Conservation (phyloP, 2,797 vertebrate genomes). For the Distichodus sexfasciatus region DNA sequence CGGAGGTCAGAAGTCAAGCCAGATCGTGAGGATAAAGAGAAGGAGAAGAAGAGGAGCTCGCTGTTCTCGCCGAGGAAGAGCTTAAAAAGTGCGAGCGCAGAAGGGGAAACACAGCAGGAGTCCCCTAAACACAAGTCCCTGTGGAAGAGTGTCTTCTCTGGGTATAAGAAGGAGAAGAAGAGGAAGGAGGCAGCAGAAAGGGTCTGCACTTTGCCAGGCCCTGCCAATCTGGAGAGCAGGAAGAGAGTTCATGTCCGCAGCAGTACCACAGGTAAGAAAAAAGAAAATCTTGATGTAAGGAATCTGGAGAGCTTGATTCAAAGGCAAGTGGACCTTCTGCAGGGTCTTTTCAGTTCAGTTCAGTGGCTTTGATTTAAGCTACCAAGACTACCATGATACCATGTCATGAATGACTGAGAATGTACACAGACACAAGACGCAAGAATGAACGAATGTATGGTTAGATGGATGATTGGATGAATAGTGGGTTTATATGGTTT, state of each 20-base stretch:
- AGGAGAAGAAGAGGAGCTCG: conserved; percentile 79
- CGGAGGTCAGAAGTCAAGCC: conserved; percentile 69
- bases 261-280: conserved; percentile 74
- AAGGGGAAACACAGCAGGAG: conserved; percentile 63
- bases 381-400: too few relatives aligned
- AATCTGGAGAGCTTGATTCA: too few relatives aligned
- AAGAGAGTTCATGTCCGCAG: conserved; percentile 60
- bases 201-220: conserved; percentile 73
- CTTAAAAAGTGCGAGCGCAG: conserved; percentile 46
- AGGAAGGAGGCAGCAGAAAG: conserved; percentile 73
- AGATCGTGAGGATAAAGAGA: conserved; percentile 58
- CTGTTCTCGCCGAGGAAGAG: conserved; percentile 83
- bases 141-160: conserved; percentile 84
- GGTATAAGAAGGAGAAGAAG: conserved; percentile 83
- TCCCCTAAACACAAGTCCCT: conserved; percentile 76
- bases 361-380: too few relatives aligned
- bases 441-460: too few relatives aligned
- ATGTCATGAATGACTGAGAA: too few relatives aligned
- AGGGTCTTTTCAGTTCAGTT: too few relatives aligned
- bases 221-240: conserved; percentile 66
- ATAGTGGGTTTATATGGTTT: too few relatives aligned
- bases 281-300: too few relatives aligned
- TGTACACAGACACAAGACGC: too few relatives aligned
- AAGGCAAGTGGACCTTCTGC: too few relatives aligned
- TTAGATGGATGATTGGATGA: too few relatives aligned